Evolutionary conservation across 2,113 vertebrate species (phyloP).

Genomic region (Ivindomyrus marchei): DNA sequence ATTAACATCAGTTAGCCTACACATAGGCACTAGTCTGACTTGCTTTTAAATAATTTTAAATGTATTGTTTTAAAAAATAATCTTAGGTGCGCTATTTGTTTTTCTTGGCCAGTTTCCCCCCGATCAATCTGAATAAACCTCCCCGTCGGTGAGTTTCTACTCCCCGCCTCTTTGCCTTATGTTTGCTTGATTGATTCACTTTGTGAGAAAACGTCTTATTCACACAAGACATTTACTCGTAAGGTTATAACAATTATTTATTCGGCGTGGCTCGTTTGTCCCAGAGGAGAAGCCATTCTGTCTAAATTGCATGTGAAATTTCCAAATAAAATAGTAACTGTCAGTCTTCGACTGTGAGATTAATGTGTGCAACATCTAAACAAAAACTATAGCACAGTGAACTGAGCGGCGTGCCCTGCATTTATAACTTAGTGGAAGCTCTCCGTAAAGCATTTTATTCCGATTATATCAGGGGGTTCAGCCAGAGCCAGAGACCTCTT

Average conservation of each 20-base stretch:
- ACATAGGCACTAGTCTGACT: not conserved
- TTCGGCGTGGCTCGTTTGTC: not conserved
- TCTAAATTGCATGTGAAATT: slow-evolving; percentile 6
- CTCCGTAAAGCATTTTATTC: not conserved
- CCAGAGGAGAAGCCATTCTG: not conserved
- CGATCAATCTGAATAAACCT: not conserved
- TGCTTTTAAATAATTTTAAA: not conserved
- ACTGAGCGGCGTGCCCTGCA: not conserved
- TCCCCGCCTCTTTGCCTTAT: not conserved
- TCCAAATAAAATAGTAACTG: not conserved
- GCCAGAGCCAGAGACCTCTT: no score
- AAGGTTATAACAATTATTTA: slow-evolving; percentile 4
- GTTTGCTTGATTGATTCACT: not conserved
- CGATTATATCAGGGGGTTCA: not conserved
- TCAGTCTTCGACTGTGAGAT: not conserved
- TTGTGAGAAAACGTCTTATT: not conserved
- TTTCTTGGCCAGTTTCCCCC: not conserved
- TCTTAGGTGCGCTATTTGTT: not conserved
- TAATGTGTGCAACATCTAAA: not conserved
- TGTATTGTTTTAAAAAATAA: not conserved
- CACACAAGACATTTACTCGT: not conserved
- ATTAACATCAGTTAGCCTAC: not conserved
- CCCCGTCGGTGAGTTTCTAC: not conserved
- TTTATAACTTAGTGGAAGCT: not conserved
- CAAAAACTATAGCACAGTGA: not conserved